Evolutionary conservation across 2,797 vertebrate species (phyloP), one percentile per base, ranked within the genome.

Genomic region (Hybognathus amarus): DNA sequence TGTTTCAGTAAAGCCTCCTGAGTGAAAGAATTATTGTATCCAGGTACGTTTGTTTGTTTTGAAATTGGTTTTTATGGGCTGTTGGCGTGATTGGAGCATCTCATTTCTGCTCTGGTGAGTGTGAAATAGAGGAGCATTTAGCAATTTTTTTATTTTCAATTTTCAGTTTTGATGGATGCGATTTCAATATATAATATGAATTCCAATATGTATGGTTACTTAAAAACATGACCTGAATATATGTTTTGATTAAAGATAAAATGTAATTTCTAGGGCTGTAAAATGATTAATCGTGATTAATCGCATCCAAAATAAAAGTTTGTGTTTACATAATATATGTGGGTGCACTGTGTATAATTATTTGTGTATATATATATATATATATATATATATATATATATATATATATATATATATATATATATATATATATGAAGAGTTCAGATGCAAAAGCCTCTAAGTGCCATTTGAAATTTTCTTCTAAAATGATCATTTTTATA

Each of bases 91-190:
- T n/a, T 42, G 30, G 9, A 64, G 79, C 70, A 73, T 81, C 68
- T 81, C 27, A 81, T 81, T 81, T 20, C 68, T 71, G 50, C 67
- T 80, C 66, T 22, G 38, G 38, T 61, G 56, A 74, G 40, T 52
- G 45, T 81, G 56, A 81, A 73, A 80, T 71, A 50, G 13, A 50
- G 27, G 13, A 38, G 52, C 52, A n/a, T 20, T 24, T 73, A n/a
- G 45, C 40, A 24, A 22, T 38, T 38, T n/a, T 75, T 75, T 64
- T n/a, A n/a, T n/a, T n/a, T 30, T 30, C 5, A 3, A 63, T 73
- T 81, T 73, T 63, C 8, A 36, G 6, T 73, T 64, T 24, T 81
- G 56, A 74, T 52, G 56, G 45, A 52, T 45, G 18, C 20, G 52
- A 56, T 38, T 69, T 71, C 24, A 63, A 80, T 63, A n/a, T 36